Evolutionary conservation across 2,888 invertebrate genomes (phyloP).

Genomic region (Hydrotaea diabolus): DNA sequence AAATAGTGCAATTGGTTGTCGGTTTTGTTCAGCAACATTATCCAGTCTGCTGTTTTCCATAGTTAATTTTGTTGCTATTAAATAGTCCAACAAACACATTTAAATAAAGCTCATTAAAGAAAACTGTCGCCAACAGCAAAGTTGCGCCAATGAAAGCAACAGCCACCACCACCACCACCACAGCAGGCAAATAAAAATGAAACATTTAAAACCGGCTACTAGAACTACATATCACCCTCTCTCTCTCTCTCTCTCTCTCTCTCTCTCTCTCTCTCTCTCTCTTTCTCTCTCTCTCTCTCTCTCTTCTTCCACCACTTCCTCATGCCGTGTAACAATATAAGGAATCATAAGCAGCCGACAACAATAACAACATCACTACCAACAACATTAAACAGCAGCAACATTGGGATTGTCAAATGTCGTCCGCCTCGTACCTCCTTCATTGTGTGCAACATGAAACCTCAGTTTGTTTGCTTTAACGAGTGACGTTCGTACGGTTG

Average conservation of each 20-base stretch:
- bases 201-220: slow-evolving; percentile 49
- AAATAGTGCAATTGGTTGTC: neutral
- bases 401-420: neutral
- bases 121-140: slow-evolving; percentile 63
- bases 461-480: neutral
- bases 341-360: slow-evolving; percentile 17
- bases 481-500: neutral
- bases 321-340: neutral
- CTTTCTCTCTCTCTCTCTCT: no score
- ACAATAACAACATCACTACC: slow-evolving; percentile 23
- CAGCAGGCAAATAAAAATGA: neutral
- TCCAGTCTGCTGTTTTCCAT: neutral
- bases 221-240: no score
- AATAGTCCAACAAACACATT: slow-evolving; percentile 44
- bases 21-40: neutral
- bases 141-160: neutral
- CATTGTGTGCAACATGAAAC: neutral
- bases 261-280: no score
- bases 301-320: no score
- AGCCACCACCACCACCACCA: neutral
- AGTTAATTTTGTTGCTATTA: neutral
- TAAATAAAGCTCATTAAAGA: slow-evolving; percentile 61
- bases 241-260: no score
- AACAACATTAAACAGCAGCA: slow-evolving; percentile 32
- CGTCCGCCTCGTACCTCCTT: neutral